Percentiles rank a stretch among this genome's conserved stretches.
Evolutionary conservation across 2,797 vertebrate species (phyloP).

Genomic region (Pygocentrus nattereri): DNA sequence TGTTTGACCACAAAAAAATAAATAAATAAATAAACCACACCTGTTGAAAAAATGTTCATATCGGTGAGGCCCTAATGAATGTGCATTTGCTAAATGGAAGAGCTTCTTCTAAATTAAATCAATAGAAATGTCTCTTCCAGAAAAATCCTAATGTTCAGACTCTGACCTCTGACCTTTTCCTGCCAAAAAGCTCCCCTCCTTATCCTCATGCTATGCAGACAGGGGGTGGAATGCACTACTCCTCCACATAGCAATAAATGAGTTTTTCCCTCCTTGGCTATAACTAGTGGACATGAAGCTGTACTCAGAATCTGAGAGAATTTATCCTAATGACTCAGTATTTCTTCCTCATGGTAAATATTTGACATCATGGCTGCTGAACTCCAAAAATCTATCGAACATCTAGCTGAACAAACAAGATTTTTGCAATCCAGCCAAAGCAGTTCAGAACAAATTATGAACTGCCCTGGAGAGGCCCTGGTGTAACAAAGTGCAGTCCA

Average conservation of each 20-base stretch:
- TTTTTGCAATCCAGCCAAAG: conserved; percentile 7
- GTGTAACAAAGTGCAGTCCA: conserved; percentile 21
- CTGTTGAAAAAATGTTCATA: too few species aligned
- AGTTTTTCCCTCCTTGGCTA: conserved; percentile 15
- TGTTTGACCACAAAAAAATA: too few species aligned
- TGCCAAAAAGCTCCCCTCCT: conserved; percentile 63
- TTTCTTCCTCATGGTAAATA: conserved; percentile 17
- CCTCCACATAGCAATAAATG: conserved; percentile 40
- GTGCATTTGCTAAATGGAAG: not conserved
- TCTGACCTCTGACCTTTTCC: conserved; percentile 63
- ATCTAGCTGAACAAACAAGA: not conserved
- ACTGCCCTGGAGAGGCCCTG: conserved; percentile 30
- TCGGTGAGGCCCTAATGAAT: not conserved
- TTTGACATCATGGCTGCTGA: not conserved
- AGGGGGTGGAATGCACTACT: conserved; percentile 54
- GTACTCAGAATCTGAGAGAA: not conserved
- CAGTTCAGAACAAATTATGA: conserved; percentile 19
- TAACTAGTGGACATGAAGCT: not conserved
- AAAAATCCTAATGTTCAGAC: conserved; percentile 60
- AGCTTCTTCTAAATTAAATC: not conserved
- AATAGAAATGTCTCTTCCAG: conserved; percentile 8
- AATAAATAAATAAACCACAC: too few species aligned
- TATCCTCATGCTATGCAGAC: conserved; percentile 64
- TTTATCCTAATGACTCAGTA: not conserved
- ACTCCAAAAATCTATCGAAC: not conserved